Evolutionary conservation across 2,797 vertebrate species (phyloP), one percentile per base, ranked within the genome.

Genomic region (Pygocentrus nattereri): DNA sequence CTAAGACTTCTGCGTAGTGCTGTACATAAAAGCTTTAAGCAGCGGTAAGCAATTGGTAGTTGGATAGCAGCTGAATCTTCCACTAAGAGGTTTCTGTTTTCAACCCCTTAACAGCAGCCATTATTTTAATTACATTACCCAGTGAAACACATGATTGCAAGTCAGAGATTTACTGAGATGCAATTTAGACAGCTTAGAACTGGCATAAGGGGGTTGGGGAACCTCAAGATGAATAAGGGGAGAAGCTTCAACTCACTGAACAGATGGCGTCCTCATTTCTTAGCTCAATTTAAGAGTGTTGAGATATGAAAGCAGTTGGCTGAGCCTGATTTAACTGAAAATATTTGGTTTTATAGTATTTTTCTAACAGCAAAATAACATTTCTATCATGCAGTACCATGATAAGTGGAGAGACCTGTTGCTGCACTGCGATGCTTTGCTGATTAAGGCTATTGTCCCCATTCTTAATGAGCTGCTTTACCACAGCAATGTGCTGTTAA

Each of bases 81-180:
- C 10, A 64, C 61, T 64, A 31, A 64, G 16, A 34, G 4, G 30
- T 19, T 31, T 64, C 30, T 64, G 25, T 61, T 61, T 61, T 61
- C 25, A 64, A 64, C 16, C 6, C 15, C 58, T 59, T 11, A 59
- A 59, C 5, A 64, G 27, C 30, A 34, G 18, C 76, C 72, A 80
- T 76, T 82, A 80, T 74, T 74, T 80, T 62, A 74, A 64, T 80
- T 69, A 69, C 62, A 85, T 80, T 82, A 80, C 38, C 61, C 15
- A 54, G 25, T 25, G 58, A 67, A 31, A 62, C 74, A 77, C 73
- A 64, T 71, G 52, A 61, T 5, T 59, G 58, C 58, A 59, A 59
- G 23, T 25, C 58, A 61, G 8, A 61, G 11, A 58, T 25, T 23
- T 58, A 25, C 23, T 25, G 8, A 58, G n/a, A 58, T 25, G 12